A percentile compares a stretch with the other conserved stretches of the same genome.
Conservation (phyloP, 2,888 invertebrate species). For the Aquatica leii region DNA sequence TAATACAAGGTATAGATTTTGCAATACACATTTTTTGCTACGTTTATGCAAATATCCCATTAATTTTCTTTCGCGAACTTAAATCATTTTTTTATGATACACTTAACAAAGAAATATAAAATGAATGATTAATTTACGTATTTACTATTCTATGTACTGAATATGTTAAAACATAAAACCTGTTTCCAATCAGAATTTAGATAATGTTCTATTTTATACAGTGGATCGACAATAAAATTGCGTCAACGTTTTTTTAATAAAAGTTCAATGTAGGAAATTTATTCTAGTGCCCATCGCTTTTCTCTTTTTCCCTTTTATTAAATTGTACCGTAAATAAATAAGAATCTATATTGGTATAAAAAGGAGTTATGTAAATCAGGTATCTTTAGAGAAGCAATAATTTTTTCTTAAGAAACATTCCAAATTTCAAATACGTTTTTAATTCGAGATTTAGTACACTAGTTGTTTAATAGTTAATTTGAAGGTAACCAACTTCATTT, state of each 20-base stretch:
- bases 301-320: neutral
- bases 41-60: slow-evolving; percentile 10
- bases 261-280: neutral
- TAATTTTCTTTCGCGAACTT: slow-evolving; percentile 18
- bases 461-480: slow-evolving; percentile 21
- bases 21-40: slow-evolving; percentile 25
- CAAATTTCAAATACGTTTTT: slow-evolving; percentile 28
- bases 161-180: slow-evolving; percentile 51
- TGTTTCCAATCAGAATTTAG: slow-evolving; percentile 52
- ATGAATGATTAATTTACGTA: slow-evolving; percentile 42
- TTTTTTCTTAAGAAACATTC: slow-evolving; percentile 26
- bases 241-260: slow-evolving; percentile 25
- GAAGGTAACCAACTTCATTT: slow-evolving; percentile 26
- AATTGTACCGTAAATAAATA: neutral
- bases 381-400: slow-evolving; percentile 23
- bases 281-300: neutral
- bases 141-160: slow-evolving; percentile 39
- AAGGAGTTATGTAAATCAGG: slow-evolving; percentile 8
- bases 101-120: slow-evolving; percentile 35
- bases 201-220: slow-evolving; percentile 46
- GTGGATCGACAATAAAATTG: slow-evolving; percentile 40
- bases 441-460: slow-evolving; percentile 31
- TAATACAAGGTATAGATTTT: slow-evolving; percentile 27
- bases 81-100: slow-evolving; percentile 26
- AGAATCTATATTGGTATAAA: neutral